Conservation (phyloP, 2,113 vertebrate genomes). For the Myrmophylax atrothorax region DNA sequence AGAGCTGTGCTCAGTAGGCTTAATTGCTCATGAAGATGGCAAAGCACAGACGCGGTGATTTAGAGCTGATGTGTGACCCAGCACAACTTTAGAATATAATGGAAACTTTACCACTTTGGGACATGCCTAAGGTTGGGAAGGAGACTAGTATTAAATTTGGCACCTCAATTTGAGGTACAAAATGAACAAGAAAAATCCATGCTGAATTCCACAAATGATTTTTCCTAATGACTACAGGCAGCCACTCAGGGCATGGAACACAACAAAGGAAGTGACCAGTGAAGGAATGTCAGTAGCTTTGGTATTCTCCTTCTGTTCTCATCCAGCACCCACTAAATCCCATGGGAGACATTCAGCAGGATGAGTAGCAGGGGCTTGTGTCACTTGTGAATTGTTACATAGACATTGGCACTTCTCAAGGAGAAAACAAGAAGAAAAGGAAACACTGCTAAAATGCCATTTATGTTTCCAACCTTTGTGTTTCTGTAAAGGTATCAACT, state of each 20-base stretch:
- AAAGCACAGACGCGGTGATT: not conserved
- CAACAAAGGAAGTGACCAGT: not conserved
- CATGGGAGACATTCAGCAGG: not conserved
- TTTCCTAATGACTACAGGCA: not conserved
- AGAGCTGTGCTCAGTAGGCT: not conserved
- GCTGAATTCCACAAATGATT: not conserved
- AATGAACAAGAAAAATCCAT: not conserved
- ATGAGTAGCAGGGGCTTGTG: not conserved
- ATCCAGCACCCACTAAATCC: not conserved
- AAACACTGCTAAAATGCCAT: not conserved
- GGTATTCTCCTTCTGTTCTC: not conserved
- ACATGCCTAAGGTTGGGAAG: not conserved
- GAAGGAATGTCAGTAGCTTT: not conserved
- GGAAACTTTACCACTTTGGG: not conserved
- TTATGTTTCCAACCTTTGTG: conserved; percentile 15
- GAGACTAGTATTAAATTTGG: not conserved
- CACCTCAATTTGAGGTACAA: not conserved
- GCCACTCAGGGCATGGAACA: not conserved
- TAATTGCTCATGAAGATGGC: not conserved
- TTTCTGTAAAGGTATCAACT: conserved; percentile 43
- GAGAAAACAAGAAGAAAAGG: not conserved
- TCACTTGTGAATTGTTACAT: not conserved
- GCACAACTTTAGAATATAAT: not conserved
- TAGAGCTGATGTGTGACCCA: not conserved
- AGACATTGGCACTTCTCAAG: not conserved